A percentile compares a stretch with the other conserved stretches of the same genome.
Evolutionary conservation across 2,113 vertebrate species (phyloP).

Genomic region (Thunnus thynnus): DNA sequence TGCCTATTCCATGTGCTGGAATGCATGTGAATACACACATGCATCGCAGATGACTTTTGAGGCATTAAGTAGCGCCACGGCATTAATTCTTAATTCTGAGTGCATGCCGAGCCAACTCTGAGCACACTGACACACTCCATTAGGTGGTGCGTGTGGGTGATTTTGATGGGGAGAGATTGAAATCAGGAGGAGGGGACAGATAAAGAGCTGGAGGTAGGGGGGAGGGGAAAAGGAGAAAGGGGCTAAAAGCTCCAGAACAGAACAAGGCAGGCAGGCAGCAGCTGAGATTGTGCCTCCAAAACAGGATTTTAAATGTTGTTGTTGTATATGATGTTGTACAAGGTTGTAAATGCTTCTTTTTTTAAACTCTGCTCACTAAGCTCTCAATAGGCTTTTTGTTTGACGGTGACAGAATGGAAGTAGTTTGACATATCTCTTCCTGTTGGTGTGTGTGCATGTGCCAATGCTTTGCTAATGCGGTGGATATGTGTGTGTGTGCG

Average conservation of each 20-base stretch:
- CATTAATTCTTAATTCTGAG: constrained; percentile 73
- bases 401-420: constrained; percentile 67
- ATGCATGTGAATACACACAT: constrained; percentile 6
- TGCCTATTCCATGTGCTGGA: neutral
- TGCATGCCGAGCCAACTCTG: constrained; percentile 48
- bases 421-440: constrained; percentile 59
- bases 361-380: constrained; percentile 29
- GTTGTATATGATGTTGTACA: constrained; percentile 33
- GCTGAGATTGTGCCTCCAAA: constrained; percentile 2
- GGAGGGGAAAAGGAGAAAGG: constrained; percentile 5
- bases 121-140: constrained; percentile 55
- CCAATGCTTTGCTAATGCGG: constrained; percentile 36
- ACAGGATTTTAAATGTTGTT: constrained; percentile 41
- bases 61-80: constrained; percentile 25
- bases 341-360: constrained; percentile 29
- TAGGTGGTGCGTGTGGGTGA: constrained; percentile 35
- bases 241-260: constrained; percentile 33
- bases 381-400: constrained; percentile 47
- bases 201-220: constrained; percentile 19
- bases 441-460: constrained; percentile 23
- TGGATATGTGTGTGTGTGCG: constrained; percentile 23
- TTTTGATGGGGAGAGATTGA: constrained; percentile 58
- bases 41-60: constrained; percentile 45
- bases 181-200: constrained; percentile 55
- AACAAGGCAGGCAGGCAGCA: neutral